phyloP scores from a whole-genome alignment of 2,888 invertebrate genomes.

The Megastigmus dorsalis region DNA sequence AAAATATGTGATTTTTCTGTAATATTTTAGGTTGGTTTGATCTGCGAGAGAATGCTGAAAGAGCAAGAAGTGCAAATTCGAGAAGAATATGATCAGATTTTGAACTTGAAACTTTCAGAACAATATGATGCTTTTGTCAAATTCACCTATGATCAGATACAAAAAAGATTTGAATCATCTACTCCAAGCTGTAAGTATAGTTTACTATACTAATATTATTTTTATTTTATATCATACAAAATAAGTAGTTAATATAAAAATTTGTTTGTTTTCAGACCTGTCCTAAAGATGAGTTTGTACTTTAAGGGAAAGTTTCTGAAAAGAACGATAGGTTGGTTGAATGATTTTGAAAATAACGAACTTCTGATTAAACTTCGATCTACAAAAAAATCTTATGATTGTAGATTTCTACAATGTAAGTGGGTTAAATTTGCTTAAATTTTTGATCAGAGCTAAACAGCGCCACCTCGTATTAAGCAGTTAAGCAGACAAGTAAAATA shows the following conservation, averaged over 20 bases:
- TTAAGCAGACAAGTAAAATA: slow-evolving; percentile 55
- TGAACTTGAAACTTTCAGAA: slow-evolving; percentile 95
- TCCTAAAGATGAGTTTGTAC: slow-evolving; percentile 70
- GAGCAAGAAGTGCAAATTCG: slow-evolving; percentile 96
- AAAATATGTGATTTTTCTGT: too few relatives aligned
- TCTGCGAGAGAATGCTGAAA: slow-evolving; percentile 97
- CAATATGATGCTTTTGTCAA: slow-evolving; percentile 99
- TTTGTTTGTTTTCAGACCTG: slow-evolving; percentile 65
- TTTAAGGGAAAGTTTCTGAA: slow-evolving; percentile 68
- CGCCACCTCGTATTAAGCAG: slow-evolving; percentile 60
- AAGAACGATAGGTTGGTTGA: slow-evolving; percentile 69
- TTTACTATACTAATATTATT: slow-evolving; percentile 13
- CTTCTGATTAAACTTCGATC: slow-evolving; percentile 10
- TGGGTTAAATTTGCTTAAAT: slow-evolving; percentile 66
- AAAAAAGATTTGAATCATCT: slow-evolving; percentile 76
- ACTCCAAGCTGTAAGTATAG: slow-evolving; percentile 70
- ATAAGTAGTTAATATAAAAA: too few relatives aligned
- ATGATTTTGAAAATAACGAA: neutral
- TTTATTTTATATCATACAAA: too few relatives aligned
- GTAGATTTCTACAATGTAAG: slow-evolving; percentile 70
- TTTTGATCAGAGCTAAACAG: slow-evolving; percentile 62
- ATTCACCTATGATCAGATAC: slow-evolving; percentile 98
- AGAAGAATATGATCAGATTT: slow-evolving; percentile 94
- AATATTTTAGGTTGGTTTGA: slow-evolving; percentile 92
- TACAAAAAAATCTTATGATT: slow-evolving; percentile 54